These are phyloP conservation scores for Ophonus ardosiacus DNA, from an alignment of 2,888 invertebrate species.

Conservation along the genomic window DNA sequence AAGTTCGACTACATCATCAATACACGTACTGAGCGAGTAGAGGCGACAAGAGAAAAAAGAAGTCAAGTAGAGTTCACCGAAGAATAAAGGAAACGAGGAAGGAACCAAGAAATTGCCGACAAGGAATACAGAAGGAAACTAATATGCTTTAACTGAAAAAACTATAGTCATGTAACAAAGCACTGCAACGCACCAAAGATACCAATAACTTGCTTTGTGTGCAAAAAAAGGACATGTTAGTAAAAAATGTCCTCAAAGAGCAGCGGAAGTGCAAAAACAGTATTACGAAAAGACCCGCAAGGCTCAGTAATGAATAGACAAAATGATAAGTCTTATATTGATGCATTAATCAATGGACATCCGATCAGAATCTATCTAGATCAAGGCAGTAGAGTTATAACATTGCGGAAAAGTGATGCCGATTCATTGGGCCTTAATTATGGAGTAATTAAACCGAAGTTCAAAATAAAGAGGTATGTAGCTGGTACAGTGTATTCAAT, in stretches of 20 bases:
- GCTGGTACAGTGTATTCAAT: not conserved
- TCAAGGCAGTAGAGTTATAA: constrained; percentile 3
- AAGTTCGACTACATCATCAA: not conserved
- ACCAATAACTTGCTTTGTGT: not conserved
- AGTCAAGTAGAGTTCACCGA: not conserved
- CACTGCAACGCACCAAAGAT: not conserved
- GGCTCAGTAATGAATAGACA: not conserved
- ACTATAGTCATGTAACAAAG: not conserved
- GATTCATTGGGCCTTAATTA: not conserved
- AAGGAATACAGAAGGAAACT: not conserved
- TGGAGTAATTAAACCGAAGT: not conserved
- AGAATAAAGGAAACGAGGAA: not conserved
- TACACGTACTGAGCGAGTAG: not conserved
- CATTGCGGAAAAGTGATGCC: constrained; percentile 2
- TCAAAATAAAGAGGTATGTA: not conserved
- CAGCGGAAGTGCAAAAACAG: not conserved
- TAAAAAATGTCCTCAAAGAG: not conserved
- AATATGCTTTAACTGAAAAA: not conserved
- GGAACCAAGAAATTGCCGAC: not conserved
- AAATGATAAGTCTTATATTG: not conserved
- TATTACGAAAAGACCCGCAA: not conserved
- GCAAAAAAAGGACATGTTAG: not conserved
- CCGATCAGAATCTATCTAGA: not conserved
- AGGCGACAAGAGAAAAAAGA: not conserved
- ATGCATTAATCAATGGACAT: not conserved